Percentiles rank a stretch among this genome's conserved stretches.
Conservation (phyloP, 2,113 vertebrate genomes). For the Phoenicopterus ruber region DNA sequence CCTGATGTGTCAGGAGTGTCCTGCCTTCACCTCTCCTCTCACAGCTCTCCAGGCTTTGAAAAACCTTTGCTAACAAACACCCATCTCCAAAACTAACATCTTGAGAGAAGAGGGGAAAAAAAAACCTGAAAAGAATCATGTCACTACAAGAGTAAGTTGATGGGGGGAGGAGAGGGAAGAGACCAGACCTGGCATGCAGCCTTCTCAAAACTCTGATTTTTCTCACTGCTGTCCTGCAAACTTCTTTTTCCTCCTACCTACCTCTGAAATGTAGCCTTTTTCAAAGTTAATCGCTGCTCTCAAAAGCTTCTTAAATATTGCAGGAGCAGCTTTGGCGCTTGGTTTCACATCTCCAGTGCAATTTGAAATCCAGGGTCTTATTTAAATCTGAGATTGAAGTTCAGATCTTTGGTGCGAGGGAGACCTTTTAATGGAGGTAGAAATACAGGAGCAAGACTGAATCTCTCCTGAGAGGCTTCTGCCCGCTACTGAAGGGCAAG, state of each 20-base stretch:
- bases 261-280: neutral
- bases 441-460: neutral
- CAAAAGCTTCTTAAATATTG: neutral
- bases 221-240: neutral
- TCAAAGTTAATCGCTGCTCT: neutral
- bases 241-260: neutral
- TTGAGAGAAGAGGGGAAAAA: neutral
- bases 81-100: neutral
- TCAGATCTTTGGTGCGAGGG: neutral
- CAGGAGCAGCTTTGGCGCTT: neutral
- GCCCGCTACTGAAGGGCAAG: neutral
- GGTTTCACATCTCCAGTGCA: neutral
- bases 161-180: neutral
- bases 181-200: neutral
- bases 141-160: neutral
- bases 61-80: constrained; percentile 18
- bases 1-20: neutral
- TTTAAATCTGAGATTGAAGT: neutral
- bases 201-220: neutral
- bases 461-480: neutral
- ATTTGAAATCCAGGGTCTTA: neutral
- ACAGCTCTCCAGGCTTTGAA: neutral
- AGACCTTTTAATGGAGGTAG: neutral
- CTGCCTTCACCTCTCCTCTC: constrained; percentile 22
- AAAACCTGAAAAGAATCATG: neutral